phyloP scores from a whole-genome alignment of 2,888 invertebrate species.

The Pyrgus malvae region DNA sequence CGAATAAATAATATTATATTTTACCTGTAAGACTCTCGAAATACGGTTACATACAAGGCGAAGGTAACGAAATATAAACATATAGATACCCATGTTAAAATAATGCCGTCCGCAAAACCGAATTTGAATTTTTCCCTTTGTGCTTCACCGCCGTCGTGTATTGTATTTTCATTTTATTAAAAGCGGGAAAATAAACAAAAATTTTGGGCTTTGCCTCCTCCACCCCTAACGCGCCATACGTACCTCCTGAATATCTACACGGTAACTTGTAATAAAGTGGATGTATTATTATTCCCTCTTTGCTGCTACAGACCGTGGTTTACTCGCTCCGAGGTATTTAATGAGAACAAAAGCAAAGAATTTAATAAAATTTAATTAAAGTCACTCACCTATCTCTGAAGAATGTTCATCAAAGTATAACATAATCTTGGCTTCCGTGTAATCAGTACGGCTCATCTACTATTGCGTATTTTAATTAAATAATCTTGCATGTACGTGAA shows the following conservation, averaged over 20 bases:
- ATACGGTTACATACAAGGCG: constrained; percentile 40
- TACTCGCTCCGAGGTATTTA: constrained; percentile 28
- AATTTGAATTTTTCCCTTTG: constrained; percentile 60
- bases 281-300: constrained; percentile 28
- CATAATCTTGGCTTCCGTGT: background rate
- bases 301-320: constrained; percentile 33
- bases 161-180: constrained; percentile 62
- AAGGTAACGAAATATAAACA: constrained; percentile 44
- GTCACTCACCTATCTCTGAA: constrained; percentile 6
- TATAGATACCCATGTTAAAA: constrained; percentile 48
- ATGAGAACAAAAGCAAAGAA: constrained; percentile 31
- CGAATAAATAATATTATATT: constrained; percentile 25
- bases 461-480: background rate
- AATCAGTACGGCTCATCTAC: background rate
- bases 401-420: constrained; percentile 4
- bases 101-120: constrained; percentile 49
- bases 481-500: background rate
- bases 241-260: constrained; percentile 3
- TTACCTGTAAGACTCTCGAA: constrained; percentile 40
- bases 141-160: constrained; percentile 46
- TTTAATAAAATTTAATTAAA: constrained; percentile 32
- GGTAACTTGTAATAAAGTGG: constrained; percentile 17
- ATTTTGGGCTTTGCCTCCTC: constrained; percentile 39
- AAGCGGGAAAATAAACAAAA: constrained; percentile 59
- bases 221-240: background rate